Base-by-base conservation (phyloP, 2,888 invertebrate species). In the Parnassius smintheus region DNA sequence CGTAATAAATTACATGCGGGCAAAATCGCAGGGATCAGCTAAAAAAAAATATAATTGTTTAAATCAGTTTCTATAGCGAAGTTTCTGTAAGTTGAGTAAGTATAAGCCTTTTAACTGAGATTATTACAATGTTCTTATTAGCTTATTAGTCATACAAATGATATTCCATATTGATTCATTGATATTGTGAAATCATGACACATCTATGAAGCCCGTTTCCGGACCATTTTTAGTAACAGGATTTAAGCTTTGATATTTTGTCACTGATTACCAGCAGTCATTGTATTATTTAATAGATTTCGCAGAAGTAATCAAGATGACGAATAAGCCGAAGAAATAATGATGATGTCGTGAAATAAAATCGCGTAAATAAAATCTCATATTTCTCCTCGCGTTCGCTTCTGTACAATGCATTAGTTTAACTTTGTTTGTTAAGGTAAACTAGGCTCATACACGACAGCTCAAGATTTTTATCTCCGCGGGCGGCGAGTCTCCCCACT, bases 131-230 rank as follows among this genome's bases (percentile, higher is more conserved):
- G 56, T 59, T 61, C 44, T 58, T 53, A 46, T 35, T 41, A 55
- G 4, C 35, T 35, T 35, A 59, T 69, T 68, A 67, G 66, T 68
- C 65, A 69, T 62, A 55, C 61, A 41, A 75, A 73, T 75, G 70
- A 72, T 75, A 75, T 72, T 65, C 71, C 69, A 68, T 70, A 78
- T 81, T 82, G 83, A 82, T 79, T 86, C 81, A 84, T 78, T 75
- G 71, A 73, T 76, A 58, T 77, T 72, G 75, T 79, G 75, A 78
- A 80, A 78, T 80, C 74, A 80, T 86, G 85, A 82, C 82, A 81
- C 81, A 86, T 78, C 67, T 73, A 81, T 78, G 75, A 73, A 77
- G 76, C 81, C 77, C 67, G 78, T 81, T 84, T 87, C 85, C 84
- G 81, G 74, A 77, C 54, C 44, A 44, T 67, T 71, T 69, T 77